phyloP scores from a whole-genome alignment of 2,888 invertebrate genomes.

The Caenorhabditis virilis region DNA sequence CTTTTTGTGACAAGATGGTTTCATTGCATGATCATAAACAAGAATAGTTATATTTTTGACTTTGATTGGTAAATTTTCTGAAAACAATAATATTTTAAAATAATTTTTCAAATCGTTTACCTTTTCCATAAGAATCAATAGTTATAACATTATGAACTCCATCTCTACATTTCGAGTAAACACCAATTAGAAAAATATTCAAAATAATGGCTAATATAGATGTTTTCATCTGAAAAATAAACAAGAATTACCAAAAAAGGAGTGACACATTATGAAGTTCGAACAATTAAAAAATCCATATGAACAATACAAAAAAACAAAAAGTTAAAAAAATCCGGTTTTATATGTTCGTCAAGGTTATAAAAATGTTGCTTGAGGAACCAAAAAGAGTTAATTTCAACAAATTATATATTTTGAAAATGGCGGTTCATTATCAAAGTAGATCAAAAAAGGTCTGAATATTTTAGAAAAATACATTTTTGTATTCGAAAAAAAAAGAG shows the following conservation, averaged over 20 bases:
- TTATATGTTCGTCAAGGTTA: no score
- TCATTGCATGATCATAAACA: constrained; percentile 42
- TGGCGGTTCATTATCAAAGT: no score
- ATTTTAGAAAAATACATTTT: no score
- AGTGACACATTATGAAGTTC: background rate
- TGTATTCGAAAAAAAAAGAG: no score
- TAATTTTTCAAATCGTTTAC: background rate
- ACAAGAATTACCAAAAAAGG: background rate
- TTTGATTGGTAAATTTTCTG: constrained; percentile 39
- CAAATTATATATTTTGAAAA: no score
- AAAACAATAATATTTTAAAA: constrained; percentile 1
- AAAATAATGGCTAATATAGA: background rate
- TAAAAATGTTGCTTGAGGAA: no score
- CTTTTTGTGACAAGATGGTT: constrained; percentile 45
- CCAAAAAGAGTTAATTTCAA: no score
- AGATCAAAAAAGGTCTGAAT: no score
- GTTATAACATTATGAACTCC: constrained; percentile 47
- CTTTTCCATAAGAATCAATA: constrained; percentile 39
- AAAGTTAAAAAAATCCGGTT: background rate
- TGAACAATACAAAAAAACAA: background rate
- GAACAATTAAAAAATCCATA: background rate
- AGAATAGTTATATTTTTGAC: constrained; percentile 38
- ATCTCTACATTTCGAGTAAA: constrained; percentile 26
- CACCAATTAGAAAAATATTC: background rate
- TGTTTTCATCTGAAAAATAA: background rate